Conservation (phyloP, 2,113 vertebrate species). For the Hystrix brachyura region DNA sequence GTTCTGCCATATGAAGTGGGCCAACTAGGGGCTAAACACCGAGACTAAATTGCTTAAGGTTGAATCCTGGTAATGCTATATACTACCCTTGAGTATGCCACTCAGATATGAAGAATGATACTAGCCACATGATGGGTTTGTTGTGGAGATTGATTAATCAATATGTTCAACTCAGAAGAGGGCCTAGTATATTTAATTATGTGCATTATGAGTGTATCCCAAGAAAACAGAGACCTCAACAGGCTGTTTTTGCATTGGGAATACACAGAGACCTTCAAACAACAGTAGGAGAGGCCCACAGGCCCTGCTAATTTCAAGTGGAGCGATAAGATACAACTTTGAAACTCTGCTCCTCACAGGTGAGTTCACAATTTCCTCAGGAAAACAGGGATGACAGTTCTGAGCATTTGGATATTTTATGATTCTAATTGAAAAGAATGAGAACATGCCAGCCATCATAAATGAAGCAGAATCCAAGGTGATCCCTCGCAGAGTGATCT, state of each 20-base stretch:
- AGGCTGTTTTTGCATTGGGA: background rate
- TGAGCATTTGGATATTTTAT: slow-evolving; percentile 49
- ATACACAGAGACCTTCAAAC: background rate
- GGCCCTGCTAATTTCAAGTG: background rate
- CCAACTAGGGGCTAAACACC: background rate
- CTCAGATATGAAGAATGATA: background rate
- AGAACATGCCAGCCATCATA: slow-evolving; percentile 28
- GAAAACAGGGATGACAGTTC: slow-evolving; percentile 46
- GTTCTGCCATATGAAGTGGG: background rate
- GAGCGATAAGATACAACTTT: background rate
- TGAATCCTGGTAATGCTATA: background rate
- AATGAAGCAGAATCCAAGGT: slow-evolving; percentile 25
- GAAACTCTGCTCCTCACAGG: background rate
- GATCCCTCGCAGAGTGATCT: background rate
- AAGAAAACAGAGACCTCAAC: background rate
- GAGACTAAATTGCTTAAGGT: background rate
- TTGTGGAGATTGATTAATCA: background rate
- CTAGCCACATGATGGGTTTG: background rate
- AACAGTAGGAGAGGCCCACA: background rate
- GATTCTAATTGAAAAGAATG: slow-evolving; percentile 69
- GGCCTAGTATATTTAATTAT: background rate
- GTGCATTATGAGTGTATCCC: background rate
- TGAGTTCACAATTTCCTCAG: slow-evolving; percentile 45
- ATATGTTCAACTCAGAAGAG: background rate
- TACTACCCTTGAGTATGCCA: background rate